phyloP scores from a whole-genome alignment of 1,140 invertebrate species.

The Heliconius hewitsoni region DNA sequence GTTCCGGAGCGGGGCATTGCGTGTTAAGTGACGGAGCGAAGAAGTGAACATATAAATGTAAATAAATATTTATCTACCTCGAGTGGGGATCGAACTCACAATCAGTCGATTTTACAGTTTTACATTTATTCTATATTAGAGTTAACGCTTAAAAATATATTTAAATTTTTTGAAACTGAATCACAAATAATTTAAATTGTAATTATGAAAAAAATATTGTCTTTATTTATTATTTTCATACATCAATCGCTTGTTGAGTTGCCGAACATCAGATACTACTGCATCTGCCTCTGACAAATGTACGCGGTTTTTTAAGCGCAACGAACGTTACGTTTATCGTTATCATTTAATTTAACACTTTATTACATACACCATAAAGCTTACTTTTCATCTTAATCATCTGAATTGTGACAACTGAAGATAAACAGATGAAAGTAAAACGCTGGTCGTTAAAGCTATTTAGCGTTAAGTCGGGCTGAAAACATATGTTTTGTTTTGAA shows the following conservation, averaged over 20 bases:
- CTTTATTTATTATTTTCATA: background rate
- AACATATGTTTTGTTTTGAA: constrained; percentile 27
- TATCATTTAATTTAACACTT: constrained; percentile 35
- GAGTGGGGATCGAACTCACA: too few relatives aligned
- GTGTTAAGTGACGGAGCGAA: too few relatives aligned
- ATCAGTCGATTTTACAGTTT: too few relatives aligned
- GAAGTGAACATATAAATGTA: too few relatives aligned
- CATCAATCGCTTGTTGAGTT: background rate
- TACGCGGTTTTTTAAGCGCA: constrained; percentile 74
- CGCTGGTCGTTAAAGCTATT: constrained; percentile 63
- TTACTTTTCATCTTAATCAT: constrained; percentile 18
- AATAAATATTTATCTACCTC: too few relatives aligned
- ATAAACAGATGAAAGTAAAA: constrained; percentile 57
- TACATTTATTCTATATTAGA: too few relatives aligned
- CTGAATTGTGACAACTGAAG: constrained; percentile 39
- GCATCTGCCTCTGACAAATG: constrained; percentile 75
- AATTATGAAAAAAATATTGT: background rate
- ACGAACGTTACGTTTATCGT: constrained; percentile 44
- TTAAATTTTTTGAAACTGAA: too few relatives aligned
- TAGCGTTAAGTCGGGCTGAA: constrained; percentile 29
- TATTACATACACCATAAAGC: constrained; percentile 37
- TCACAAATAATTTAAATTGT: too few relatives aligned
- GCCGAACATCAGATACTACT: constrained; percentile 54
- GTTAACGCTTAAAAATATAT: too few relatives aligned
- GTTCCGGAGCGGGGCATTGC: too few relatives aligned